A percentile compares a stretch with the other conserved stretches of the same genome.
Evolutionary conservation across 2,113 vertebrate species (phyloP).

Genomic region (Oncorhynchus kisutch): DNA sequence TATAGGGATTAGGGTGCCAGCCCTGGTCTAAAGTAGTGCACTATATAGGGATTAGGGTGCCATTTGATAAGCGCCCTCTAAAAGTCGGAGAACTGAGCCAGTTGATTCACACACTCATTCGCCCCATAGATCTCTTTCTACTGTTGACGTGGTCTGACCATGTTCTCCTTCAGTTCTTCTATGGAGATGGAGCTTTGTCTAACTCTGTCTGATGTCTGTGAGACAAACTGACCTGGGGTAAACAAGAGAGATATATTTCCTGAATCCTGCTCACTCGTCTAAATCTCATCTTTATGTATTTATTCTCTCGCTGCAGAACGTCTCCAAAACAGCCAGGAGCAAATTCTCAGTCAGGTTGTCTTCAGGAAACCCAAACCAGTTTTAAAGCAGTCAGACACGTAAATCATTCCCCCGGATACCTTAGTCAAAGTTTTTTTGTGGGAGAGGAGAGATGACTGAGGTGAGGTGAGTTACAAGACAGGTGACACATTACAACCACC

Average conservation of each 20-base stretch:
- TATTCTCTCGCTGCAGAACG: too few species aligned
- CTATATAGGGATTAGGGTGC: too few species aligned
- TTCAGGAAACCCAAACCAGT: neutral
- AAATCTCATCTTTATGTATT: slow-evolving; percentile 6
- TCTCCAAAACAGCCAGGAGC: neutral
- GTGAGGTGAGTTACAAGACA: neutral
- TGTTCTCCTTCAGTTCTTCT: slow-evolving; percentile 39
- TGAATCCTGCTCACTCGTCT: slow-evolving; percentile 34
- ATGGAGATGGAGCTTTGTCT: slow-evolving; percentile 53
- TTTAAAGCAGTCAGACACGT: neutral
- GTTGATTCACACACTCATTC: slow-evolving; percentile 66
- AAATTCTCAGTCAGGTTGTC: neutral
- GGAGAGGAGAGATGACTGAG: neutral
- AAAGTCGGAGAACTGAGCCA: slow-evolving; percentile 55
- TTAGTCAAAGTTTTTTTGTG: neutral
- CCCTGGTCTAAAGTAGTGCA: too few species aligned
- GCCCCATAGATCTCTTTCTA: slow-evolving; percentile 36
- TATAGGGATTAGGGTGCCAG: too few species aligned
- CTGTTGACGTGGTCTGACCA: neutral
- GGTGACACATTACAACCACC: neutral
- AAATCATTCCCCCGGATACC: slow-evolving; percentile 4
- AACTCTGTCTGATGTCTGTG: slow-evolving; percentile 19
- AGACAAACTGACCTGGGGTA: slow-evolving; percentile 20
- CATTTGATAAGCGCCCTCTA: too few species aligned
- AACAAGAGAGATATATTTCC: slow-evolving; percentile 39